These are phyloP conservation scores for Calcarius lapponicus DNA, from an alignment of 2,797 vertebrate species.

Conservation along the genomic window DNA sequence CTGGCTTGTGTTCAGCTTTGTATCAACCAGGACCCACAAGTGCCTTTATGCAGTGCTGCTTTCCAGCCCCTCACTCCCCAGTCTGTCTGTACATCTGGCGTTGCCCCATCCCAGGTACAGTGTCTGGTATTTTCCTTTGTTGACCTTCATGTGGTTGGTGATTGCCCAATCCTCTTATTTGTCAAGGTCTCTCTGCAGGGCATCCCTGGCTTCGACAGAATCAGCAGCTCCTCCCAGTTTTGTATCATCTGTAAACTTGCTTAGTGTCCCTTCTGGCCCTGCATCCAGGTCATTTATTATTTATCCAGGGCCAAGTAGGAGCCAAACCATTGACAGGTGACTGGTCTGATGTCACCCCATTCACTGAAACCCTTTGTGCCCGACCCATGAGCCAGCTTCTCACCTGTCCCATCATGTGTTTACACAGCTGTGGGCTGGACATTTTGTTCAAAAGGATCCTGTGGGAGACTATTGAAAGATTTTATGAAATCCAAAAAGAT, in stretches of 20 bases:
- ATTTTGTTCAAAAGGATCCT: background rate
- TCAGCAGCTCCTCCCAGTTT: background rate
- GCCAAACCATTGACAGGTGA: background rate
- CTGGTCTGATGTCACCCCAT: background rate
- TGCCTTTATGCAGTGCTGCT: accelerated
- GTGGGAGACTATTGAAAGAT: background rate
- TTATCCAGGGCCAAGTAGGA: background rate
- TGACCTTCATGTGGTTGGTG: background rate
- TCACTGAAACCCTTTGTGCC: background rate
- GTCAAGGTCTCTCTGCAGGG: background rate
- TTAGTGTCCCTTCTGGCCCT: background rate
- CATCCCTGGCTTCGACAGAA: accelerated
- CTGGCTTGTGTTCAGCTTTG: accelerated
- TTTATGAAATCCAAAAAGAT: background rate
- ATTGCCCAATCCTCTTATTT: background rate
- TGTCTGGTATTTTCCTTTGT: accelerated
- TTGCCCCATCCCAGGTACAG: background rate
- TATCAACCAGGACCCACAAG: accelerated
- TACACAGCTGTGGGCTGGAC: background rate
- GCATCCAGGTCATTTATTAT: background rate
- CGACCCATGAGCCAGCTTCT: accelerated
- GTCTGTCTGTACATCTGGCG: accelerated
- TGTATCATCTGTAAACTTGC: background rate
- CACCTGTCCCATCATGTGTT: background rate
- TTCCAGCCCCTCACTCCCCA: background rate